These are phyloP conservation scores for Paragorgia papillata DNA, from an alignment of 92 coral and sea anemone species.

Conservation along the genomic window DNA sequence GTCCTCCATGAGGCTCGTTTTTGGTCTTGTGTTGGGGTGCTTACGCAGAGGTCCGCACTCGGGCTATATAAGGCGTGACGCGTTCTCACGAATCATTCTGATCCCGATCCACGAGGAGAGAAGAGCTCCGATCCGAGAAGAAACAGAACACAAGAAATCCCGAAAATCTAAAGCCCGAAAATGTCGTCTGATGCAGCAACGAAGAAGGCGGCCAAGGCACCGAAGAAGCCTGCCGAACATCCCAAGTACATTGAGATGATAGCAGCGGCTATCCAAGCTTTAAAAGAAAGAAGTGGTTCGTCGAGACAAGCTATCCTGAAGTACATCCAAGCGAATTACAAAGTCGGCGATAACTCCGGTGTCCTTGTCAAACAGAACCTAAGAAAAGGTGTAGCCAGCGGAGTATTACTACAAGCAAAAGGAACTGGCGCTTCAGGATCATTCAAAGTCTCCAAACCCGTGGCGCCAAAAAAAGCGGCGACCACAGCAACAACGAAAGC, in stretches of 20 bases:
- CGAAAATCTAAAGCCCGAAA: conserved; percentile 74
- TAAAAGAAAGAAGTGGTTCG: conserved; percentile 86
- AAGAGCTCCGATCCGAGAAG: conserved; percentile 33
- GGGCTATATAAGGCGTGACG: conserved; percentile 66
- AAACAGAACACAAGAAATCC: conserved; percentile 60
- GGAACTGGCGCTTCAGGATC: conserved; percentile 98
- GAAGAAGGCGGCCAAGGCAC: conserved; percentile 49
- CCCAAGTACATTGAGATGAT: conserved; percentile 91
- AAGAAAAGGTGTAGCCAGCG: conserved; percentile 57
- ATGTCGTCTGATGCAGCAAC: too few relatives aligned
- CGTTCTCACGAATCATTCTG: background rate
- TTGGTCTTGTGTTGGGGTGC: conserved; percentile 60
- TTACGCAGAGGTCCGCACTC: conserved; percentile 98
- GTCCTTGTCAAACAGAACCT: conserved; percentile 65
- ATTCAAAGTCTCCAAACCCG: conserved; percentile 68
- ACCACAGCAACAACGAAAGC: conserved; percentile 54
- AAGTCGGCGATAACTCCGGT: conserved; percentile 61
- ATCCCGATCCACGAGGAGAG: conserved; percentile 11
- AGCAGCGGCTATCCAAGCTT: conserved; percentile 62
- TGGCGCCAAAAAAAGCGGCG: conserved; percentile 11
- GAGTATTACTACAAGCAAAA: conserved; percentile 61
- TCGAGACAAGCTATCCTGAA: conserved; percentile 85
- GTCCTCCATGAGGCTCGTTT: conserved; percentile 71
- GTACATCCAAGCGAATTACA: conserved; percentile 72
- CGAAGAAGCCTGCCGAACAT: conserved; percentile 81